Base-by-base conservation (phyloP, 2,797 vertebrate genomes). In the Lepilemur septentrionalis region DNA sequence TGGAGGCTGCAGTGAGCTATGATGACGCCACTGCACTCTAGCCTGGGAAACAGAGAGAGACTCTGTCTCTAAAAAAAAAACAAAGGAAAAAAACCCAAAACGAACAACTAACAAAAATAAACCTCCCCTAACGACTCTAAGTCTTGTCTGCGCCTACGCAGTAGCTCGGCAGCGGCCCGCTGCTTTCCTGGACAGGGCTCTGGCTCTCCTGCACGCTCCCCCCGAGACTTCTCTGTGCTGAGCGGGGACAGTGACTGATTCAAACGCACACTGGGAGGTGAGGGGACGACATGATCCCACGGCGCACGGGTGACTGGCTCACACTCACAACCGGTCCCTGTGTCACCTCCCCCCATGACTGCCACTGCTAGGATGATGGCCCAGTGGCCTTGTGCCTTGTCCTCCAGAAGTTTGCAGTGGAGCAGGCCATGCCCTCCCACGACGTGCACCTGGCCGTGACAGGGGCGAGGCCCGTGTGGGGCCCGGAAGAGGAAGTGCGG, bases 191-290 rank as follows among this genome's bases (percentile, higher is more conserved):
- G 75, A 18, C 2, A 12, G 46, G 75, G 1, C 48, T 20, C 22
- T 73, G 1, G 20, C 15, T 65, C 11, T 6, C 48, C 10, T 1
- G 0, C 20, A 11, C 4, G 7, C 20, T 22, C n/a, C 20, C 18
- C 11, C 20, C 6, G 6, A 78, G 46, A 52, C 48, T 78, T 11
- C 75, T 78, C 13, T 11, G n/a, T 38, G n/a, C n/a, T 11, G 8
- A 67, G n/a, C 9, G 10, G 32, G 32, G 48, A 78, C 32, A 52
- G 48, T 1, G 32, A 52, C 75, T 13, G 11, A 78, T 15, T 52
- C 32, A 20, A 35, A 7, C 3, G 2, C 0, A 7, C 73, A 76
- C 3, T 11, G 75, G 32, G 48, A 4, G 2, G 32, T 35, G 32
- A 63, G 30, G 43, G 72, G 48, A 23, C 0, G 1, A 76, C 18